A percentile compares a stretch with the other conserved stretches of the same genome.
Conservation (phyloP, 2,797 vertebrate species). For the Brachymystax lenok region DNA sequence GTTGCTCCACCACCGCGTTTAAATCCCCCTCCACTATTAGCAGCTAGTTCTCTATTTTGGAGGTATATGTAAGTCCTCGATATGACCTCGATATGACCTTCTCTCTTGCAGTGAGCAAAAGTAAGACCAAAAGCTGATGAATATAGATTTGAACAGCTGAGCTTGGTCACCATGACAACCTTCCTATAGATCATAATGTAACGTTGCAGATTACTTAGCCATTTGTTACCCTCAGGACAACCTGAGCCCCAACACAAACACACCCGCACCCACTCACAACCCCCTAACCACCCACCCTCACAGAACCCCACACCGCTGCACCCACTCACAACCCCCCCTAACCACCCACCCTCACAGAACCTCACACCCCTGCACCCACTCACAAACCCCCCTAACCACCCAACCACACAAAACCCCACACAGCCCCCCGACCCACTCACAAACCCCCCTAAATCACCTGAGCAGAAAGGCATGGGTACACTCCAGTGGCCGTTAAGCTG, state of each 20-base stretch:
- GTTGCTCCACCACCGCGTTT: not conserved
- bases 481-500: slow-evolving; percentile 97
- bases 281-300: too few species aligned
- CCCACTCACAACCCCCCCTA: too few species aligned
- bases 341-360: too few species aligned
- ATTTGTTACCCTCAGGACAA: not conserved
- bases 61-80: not conserved
- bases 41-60: not conserved
- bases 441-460: slow-evolving; percentile 73
- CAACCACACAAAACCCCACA: too few species aligned
- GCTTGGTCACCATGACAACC: too few species aligned
- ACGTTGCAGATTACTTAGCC: not conserved
- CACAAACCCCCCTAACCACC: too few species aligned
- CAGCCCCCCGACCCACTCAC: too few species aligned
- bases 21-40: not conserved
- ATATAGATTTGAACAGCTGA: too few species aligned
- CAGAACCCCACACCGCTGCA: too few species aligned
- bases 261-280: not conserved
- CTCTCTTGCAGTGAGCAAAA: not conserved
- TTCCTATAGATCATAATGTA: not conserved
- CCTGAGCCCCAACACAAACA: not conserved
- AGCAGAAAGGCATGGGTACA: slow-evolving; percentile 94
- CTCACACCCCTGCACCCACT: too few species aligned
- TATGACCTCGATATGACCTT: not conserved
- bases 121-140: too few species aligned